Base-by-base conservation (phyloP, 2,113 vertebrate genomes). In the Anoplopoma fimbria region DNA sequence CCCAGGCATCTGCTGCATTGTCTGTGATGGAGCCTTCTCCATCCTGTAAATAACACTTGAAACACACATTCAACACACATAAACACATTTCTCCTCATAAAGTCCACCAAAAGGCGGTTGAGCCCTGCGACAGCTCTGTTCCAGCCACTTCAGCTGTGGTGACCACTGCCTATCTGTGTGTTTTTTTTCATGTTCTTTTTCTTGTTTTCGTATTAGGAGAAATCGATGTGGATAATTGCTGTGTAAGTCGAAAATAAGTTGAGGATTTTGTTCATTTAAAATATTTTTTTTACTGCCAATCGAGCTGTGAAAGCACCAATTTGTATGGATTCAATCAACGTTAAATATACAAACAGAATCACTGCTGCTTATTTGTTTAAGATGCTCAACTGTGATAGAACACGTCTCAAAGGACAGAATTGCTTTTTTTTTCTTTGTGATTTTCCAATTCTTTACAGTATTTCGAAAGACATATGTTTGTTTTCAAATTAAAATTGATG, bases 1-100 rank as follows among this genome's bases (percentile, higher is more conserved):
- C 61, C 67, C 58, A 60, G 72, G 65, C 86, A 91, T 87, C 82
- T 86, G 83, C 62, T 83, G 64, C 74, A 73, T 33, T 73, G 75
- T 85, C 88, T 86, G 70, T 69, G 47, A 65, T 57, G 29, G 27
- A 83, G 65, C 63, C n/a, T 70, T 38, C 31, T 78, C 75, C 57
- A 36, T n/a, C 29, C 62, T 53, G 65, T 86, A 79, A 79, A 85
- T 75, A 79, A 83, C 75, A 69, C 67, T 75, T 68, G 45, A 83
- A 47, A 75, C 45, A 68, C 63, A 71, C 65, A 55, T 75, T 27
- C 36, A 42, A 33, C 49, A 51, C 14, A 70, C 58, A 76, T 47
- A 60, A 45, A 69, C 34, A 70, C 27, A 79, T 70, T 78, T 70
- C 29, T 60, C 25, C 45, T 67, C 33, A 9, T 33, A 2, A 68